Conservation (phyloP, 2,888 invertebrate genomes). For the Esperia sulphurella region DNA sequence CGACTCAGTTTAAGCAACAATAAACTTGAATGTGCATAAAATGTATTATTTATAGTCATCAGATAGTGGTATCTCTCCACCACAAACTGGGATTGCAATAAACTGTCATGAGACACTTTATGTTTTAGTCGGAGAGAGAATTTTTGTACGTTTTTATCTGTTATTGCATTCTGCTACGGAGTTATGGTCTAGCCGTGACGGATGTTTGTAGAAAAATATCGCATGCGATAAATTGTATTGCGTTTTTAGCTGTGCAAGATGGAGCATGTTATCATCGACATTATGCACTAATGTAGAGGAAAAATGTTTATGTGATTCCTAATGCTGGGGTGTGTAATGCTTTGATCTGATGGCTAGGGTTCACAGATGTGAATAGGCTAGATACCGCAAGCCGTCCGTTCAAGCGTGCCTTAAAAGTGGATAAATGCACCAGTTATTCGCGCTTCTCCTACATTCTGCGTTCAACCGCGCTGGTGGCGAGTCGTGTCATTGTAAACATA, state of each 20-base stretch:
- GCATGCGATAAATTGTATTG: constrained; percentile 32
- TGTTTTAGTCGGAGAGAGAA: constrained; percentile 34
- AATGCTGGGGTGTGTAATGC: too few species aligned
- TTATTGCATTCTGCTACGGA: constrained; percentile 54
- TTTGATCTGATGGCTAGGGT: too few species aligned
- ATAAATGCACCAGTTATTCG: too few species aligned
- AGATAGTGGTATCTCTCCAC: constrained; percentile 49
- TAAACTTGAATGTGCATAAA: constrained; percentile 44
- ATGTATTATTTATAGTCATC: constrained; percentile 59
- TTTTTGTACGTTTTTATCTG: constrained; percentile 60
- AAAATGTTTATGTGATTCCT: too few species aligned
- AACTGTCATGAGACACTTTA: constrained; percentile 49
- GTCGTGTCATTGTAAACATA: too few species aligned
- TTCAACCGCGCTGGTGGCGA: too few species aligned
- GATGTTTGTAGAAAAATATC: constrained; percentile 45
- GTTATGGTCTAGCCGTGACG: constrained; percentile 44
- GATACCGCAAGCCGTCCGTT: too few species aligned
- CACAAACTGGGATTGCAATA: constrained; percentile 51
- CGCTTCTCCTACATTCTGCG: too few species aligned
- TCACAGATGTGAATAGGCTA: too few species aligned
- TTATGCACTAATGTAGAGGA: too few species aligned
- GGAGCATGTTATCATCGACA: neutral
- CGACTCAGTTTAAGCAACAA: constrained; percentile 26
- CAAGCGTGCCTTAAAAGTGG: too few species aligned
- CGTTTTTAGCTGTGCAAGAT: neutral